These are phyloP conservation scores for Lepidocolaptes lacrymiger DNA, from an alignment of 2,797 vertebrate species.

Conservation along the genomic window DNA sequence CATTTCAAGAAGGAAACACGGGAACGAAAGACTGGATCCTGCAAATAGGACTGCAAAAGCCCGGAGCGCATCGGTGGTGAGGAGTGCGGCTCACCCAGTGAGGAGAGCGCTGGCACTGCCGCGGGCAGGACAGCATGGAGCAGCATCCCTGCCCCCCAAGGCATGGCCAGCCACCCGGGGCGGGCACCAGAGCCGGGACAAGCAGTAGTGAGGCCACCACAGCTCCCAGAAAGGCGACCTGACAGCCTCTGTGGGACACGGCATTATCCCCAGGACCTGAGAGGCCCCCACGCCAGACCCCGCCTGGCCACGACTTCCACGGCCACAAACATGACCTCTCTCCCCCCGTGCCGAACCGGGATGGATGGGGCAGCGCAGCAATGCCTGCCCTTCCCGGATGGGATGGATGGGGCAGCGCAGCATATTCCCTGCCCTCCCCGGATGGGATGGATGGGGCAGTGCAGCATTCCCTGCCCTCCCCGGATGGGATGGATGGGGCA, in stretches of 20 bases:
- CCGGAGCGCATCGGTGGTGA: background rate
- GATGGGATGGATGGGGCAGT: no score
- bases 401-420: no score
- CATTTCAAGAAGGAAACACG: background rate
- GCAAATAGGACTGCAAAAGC: background rate
- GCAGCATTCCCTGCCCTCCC: no score
- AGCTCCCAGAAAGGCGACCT: no score
- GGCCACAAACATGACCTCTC: background rate
- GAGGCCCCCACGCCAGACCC: background rate
- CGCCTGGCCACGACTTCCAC: fast-evolving
- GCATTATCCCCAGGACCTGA: background rate
- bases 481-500: no score
- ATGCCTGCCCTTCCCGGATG: no score
- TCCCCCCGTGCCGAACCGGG: fast-evolving
- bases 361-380: background rate
- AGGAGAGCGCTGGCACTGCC: background rate
- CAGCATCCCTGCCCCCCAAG: background rate
- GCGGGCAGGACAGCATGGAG: background rate
- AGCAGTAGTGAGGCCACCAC: fast-evolving
- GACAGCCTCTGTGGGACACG: background rate
- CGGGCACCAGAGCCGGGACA: background rate
- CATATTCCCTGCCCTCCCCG: no score
- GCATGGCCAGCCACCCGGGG: background rate
- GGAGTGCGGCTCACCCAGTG: fast-evolving
- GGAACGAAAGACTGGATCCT: background rate